Percentiles rank a stretch among this genome's conserved stretches.
phyloP scores from a whole-genome alignment of 2,888 invertebrate genomes.

The Hydriomena furcata region DNA sequence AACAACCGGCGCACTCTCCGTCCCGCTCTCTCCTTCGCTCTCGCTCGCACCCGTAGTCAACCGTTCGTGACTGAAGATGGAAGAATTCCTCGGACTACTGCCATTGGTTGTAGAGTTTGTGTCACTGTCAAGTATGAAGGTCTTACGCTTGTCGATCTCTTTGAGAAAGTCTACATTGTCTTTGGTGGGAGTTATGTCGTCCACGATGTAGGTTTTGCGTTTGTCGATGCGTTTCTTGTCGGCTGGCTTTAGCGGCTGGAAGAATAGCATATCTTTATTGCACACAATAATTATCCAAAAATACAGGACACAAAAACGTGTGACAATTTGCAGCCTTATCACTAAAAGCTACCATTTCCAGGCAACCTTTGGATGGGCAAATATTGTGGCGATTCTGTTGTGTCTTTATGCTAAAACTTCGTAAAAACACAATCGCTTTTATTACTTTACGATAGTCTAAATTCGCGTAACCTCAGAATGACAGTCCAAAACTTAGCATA shows the following conservation, averaged over 20 bases:
- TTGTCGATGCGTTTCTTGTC: constrained; percentile 68
- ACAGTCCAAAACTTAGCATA: no score
- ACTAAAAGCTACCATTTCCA: no score
- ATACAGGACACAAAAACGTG: no score
- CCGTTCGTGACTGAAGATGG: constrained; percentile 73
- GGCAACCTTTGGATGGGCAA: no score
- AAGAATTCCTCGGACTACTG: constrained; percentile 75
- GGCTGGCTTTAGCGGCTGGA: constrained; percentile 51
- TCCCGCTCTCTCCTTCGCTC: constrained; percentile 73
- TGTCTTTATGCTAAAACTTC: no score
- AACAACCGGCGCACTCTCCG: constrained; percentile 71
- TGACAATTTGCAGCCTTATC: no score
- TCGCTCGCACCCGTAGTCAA: constrained; percentile 68
- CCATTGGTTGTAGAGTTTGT: constrained; percentile 78
- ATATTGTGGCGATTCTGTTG: no score
- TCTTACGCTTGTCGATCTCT: constrained; percentile 68
- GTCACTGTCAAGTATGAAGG: constrained; percentile 76
- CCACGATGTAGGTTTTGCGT: constrained; percentile 69
- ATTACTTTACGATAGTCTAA: no score
- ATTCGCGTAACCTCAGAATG: no score
- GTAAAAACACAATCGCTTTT: no score
- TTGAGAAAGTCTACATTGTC: constrained; percentile 67
- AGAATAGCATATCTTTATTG: constrained; percentile 15
- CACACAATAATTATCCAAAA: no score
- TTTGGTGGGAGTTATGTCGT: constrained; percentile 70